phyloP scores from a whole-genome alignment of 2,797 vertebrate genomes.

The Sebastolobus alascanus region DNA sequence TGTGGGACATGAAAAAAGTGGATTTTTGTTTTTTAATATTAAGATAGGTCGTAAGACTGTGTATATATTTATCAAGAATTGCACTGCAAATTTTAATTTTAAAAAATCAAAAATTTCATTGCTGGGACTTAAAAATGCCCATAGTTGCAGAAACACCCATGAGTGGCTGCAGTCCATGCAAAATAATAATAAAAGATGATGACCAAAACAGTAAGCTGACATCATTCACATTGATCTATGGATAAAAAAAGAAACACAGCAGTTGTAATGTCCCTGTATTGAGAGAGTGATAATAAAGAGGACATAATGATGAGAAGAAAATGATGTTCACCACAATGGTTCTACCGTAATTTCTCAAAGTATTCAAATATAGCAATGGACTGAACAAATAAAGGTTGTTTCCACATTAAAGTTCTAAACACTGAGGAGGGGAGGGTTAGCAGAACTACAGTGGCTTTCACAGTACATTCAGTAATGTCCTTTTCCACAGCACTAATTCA shows the following conservation, averaged over 20 bases:
- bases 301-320: slow-evolving; percentile 34
- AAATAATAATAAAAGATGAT: slow-evolving; percentile 23
- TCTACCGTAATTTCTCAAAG: slow-evolving; percentile 32
- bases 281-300: slow-evolving; percentile 33
- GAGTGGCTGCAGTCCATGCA: slow-evolving; percentile 28
- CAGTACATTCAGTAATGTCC: not conserved
- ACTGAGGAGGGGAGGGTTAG: not conserved
- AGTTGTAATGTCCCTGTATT: slow-evolving; percentile 3
- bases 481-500: slow-evolving; percentile 8
- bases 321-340: slow-evolving; percentile 25
- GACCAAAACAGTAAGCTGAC: not conserved
- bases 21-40: no score
- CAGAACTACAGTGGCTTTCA: not conserved
- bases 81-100: no score
- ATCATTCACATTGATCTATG: slow-evolving; percentile 18
- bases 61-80: no score
- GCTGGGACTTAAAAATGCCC: no score
- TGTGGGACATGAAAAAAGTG: no score
- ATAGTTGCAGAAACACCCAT: not conserved
- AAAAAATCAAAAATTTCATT: no score
- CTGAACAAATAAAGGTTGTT: not conserved
- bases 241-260: slow-evolving; percentile 1
- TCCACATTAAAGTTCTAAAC: not conserved
- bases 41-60: no score
- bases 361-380: not conserved